Base-by-base conservation (phyloP, 2,888 invertebrate species). In the Temnothorax ravouxi region DNA sequence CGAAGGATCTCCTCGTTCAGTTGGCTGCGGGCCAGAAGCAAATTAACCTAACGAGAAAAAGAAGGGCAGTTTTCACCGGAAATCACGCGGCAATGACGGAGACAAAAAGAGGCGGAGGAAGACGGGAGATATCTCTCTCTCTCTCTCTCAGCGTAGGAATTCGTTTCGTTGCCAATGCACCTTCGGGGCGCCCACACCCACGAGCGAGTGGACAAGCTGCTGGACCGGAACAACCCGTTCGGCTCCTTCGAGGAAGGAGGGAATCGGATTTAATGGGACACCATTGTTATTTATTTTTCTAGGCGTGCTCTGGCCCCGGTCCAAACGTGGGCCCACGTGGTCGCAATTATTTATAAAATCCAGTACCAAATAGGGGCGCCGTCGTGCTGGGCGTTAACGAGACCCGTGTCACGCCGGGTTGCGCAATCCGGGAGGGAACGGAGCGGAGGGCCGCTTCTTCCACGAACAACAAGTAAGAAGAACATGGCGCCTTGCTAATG, bases 1-100 rank as follows among this genome's bases (percentile, higher is more conserved):
- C 75, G 66, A 83, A 87, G 72, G 79, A 80, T 80, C 56, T 80
- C 56, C 83, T 56, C 67, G 85, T 84, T 83, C 76, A 67, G 61
- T 83, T 92, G 93, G 92, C 87, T 61, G 5, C 1, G 29, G 72
- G 90, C 91, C 92, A 92, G 77, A 86, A 88, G 85, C 79, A 88
- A 92, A 93, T 93, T 92, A 93, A 91, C 88, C 88, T 92, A 93
- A 92, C 91, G 91, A 92, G 89, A 80, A 89, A 86, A 87, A 88
- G 86, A 84, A 84, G 79, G 79, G 44, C 76, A 88, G 89, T 89
- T 89, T 89, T 88, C 84, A 84, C 76, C 74, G 89, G 88, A 89
- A 88, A 87, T 89, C 85, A 84, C 89, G 67, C 83, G 83, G 61
- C 67, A 79, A 69, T 56, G 54, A 52, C 34, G 11, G 52, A 50